phyloP scores from a whole-genome alignment of 1,140 invertebrate species.

The Venturia canescens region DNA sequence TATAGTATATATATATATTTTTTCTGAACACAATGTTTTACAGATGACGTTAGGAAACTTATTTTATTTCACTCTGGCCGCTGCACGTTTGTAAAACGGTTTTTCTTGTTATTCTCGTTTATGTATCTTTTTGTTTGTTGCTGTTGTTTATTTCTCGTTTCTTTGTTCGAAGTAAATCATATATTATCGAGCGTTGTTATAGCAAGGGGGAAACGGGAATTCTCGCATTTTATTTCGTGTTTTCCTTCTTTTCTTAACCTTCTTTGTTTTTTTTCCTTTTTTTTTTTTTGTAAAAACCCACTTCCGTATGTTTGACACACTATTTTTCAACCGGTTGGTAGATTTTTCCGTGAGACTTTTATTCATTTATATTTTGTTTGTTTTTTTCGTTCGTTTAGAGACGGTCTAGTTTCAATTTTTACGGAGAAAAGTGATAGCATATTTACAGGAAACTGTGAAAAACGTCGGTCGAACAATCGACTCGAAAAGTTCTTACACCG shows the following conservation, averaged over 20 bases:
- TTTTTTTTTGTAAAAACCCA: constrained; percentile 43
- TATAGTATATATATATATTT: constrained; percentile 72
- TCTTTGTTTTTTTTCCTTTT: constrained; percentile 31
- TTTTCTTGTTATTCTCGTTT: constrained; percentile 2
- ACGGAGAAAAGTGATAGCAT: constrained; percentile 37
- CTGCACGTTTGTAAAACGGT: constrained; percentile 64
- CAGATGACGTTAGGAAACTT: constrained; percentile 77
- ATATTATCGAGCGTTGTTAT: neutral
- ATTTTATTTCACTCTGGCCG: constrained; percentile 72
- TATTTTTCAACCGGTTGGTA: constrained; percentile 26
- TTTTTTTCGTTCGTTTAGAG: constrained; percentile 20
- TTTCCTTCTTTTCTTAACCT: constrained; percentile 33
- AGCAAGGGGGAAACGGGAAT: constrained; percentile 33
- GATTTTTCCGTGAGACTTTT: constrained; percentile 18
- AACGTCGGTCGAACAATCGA: constrained; percentile 31
- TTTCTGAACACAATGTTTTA: constrained; percentile 78
- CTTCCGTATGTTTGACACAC: constrained; percentile 41
- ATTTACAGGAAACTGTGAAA: constrained; percentile 38
- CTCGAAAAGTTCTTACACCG: neutral
- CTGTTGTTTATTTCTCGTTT: neutral
- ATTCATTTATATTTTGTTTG: neutral
- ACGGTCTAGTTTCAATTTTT: constrained; percentile 39
- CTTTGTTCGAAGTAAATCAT: constrained; percentile 25
- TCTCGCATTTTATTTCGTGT: constrained; percentile 36
- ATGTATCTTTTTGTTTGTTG: too few relatives aligned